A percentile compares a stretch with the other conserved stretches of the same genome.
These are phyloP conservation scores for Tenthredo mesomela DNA, from an alignment of 2,888 invertebrate genomes.

Conservation along the genomic window DNA sequence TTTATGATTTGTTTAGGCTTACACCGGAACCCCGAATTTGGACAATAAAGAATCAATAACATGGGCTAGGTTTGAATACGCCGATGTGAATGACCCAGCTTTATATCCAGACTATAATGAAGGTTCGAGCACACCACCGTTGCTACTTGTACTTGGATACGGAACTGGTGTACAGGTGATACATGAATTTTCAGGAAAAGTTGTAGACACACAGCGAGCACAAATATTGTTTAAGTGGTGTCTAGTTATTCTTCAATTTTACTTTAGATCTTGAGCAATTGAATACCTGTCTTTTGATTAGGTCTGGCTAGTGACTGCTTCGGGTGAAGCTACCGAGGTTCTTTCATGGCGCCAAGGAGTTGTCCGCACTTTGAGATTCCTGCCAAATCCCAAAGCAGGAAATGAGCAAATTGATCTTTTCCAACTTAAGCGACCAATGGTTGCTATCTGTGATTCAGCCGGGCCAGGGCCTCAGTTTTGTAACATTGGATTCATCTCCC, in stretches of 20 bases:
- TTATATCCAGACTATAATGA: conserved; percentile 87
- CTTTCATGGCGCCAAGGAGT: conserved; percentile 96
- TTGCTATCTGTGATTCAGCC: conserved; percentile 93
- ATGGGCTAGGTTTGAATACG: conserved; percentile 94
- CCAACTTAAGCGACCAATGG: conserved; percentile 90
- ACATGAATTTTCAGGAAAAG: not conserved
- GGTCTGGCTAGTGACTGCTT: conserved; percentile 92
- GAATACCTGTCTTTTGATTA: conserved; percentile 76
- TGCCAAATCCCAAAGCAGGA: conserved; percentile 87
- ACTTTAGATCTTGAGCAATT: not conserved
- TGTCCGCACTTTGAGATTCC: conserved; percentile 89
- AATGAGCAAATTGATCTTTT: conserved; percentile 85
- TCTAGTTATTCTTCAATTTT: not conserved
- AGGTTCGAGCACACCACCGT: conserved; percentile 84
- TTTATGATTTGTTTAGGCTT: conserved; percentile 76
- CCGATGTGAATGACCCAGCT: conserved; percentile 89
- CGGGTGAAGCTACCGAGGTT: conserved; percentile 96
- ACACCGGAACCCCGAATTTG: conserved; percentile 79
- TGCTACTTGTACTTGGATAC: conserved; percentile 94
- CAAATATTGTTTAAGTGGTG: not conserved
- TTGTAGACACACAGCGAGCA: not conserved
- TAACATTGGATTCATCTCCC: conserved; percentile 91
- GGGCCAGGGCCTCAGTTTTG: conserved; percentile 89
- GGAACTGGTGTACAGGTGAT: conserved; percentile 88
- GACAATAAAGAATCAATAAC: conserved; percentile 82